Evolutionary conservation across 2,797 vertebrate species (phyloP), one percentile per base, ranked within the genome.

Genomic region (Varecia variegata): DNA sequence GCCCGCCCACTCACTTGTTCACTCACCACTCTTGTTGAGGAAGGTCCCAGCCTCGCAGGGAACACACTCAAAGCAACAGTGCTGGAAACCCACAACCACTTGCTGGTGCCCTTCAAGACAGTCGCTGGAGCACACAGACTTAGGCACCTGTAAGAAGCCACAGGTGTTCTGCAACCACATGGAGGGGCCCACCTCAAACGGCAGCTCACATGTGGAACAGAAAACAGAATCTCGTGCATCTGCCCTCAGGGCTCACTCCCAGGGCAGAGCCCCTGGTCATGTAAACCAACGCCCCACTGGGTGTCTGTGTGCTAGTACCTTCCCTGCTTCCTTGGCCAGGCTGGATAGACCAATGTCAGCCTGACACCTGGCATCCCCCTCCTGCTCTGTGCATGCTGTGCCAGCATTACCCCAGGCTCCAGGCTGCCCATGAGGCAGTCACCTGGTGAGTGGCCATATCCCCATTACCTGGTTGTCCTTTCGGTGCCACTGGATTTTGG

Each of bases 11-110:
- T 54, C 21, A 4, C 5, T n/a, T 40, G 70, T 45, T 11, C 74
- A 97, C 96, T 97, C 88, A 98, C 98, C 96, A 6, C 98, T 99
- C 88, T 58, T 98, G 97, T 99, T 99, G 92, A 99, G 98, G 98
- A 99, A 99, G 6, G 98, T 99, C 92, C 98, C 98, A 0, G 95
- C 3, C 0, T 96, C 95, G 71, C 98, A 99, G 77, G 95, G 90
- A 73, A 97, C 27, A 0, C 98, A 99, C 71, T 87, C 73, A 23
- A 99, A 99, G 94, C 99, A 99, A 95, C 98, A 99, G 0, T 25
- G 88, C 76, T 98, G 96, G 23, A 4, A 89, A 32, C 89, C 98
- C 13, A 15, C 38, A 45, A 81, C 96, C 54, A 98, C 96, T 67
- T 90, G 96, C 94, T 60, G 97, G 77, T 98, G 91, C 30, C 99